phyloP scores from a whole-genome alignment of 2,113 vertebrate species.

The Oryzias celebensis region DNA sequence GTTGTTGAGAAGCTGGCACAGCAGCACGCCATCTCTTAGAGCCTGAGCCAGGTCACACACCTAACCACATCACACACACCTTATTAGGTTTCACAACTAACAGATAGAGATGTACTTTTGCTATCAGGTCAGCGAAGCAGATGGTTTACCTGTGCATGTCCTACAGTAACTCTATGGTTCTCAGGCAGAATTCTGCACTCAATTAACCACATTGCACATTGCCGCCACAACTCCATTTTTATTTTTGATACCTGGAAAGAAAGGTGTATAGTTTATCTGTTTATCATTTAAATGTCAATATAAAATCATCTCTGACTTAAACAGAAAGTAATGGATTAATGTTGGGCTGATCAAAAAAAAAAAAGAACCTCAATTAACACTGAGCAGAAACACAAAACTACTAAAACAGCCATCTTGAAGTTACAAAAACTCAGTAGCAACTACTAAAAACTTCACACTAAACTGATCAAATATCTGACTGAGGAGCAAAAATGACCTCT shows the following conservation, averaged over 20 bases:
- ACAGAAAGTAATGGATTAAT: no score
- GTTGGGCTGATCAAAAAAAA: no score
- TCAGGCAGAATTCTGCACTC: constrained; percentile 88
- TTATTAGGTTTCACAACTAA: not conserved
- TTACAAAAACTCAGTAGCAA: not conserved
- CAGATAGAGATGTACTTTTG: not conserved
- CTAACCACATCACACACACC: constrained; percentile 53
- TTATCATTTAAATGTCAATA: not conserved
- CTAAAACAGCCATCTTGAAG: constrained; percentile 1
- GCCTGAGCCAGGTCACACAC: constrained; percentile 94
- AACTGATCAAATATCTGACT: not conserved
- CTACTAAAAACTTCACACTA: not conserved
- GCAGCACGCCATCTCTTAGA: constrained; percentile 89
- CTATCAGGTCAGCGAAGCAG: constrained; percentile 27
- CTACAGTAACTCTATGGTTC: constrained; percentile 89
- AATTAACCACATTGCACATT: constrained; percentile 89
- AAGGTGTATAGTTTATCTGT: not conserved
- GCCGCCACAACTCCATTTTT: constrained; percentile 90
- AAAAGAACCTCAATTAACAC: no score
- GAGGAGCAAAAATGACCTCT: not conserved
- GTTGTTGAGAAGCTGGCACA: constrained; percentile 94
- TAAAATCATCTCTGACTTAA: not conserved
- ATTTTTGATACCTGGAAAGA: constrained; percentile 13
- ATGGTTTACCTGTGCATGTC: constrained; percentile 84
- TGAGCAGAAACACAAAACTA: not conserved